Evolutionary conservation across 1,140 invertebrate genomes (phyloP), one percentile per base, ranked within the genome.

Genomic region (Diuraphis noxia): DNA sequence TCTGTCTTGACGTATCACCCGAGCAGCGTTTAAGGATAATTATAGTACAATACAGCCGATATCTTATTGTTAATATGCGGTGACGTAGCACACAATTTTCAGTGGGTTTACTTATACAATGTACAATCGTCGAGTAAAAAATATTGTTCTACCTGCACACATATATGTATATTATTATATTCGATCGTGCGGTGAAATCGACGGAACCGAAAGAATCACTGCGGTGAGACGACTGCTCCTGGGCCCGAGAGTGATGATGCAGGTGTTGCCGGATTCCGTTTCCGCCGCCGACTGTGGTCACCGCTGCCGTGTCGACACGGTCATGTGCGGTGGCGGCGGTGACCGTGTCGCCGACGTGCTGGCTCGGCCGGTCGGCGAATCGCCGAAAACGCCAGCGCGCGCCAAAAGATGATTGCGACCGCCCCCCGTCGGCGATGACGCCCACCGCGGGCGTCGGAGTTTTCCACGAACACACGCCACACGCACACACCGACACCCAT

Each of bases 401-500:
- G 85, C 85, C 43, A 86, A 86, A 86, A 86, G 85, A 86, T 46
- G 85, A 17, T 86, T 86, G 85, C 85, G 85, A 86, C 85, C 85
- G 85, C 85, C 85, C 46, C n/a, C 43, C 34, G 81, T 36, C 19
- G 21, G 34, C 85, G 85, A 86, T n/a, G n/a, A 86, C 85, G 85
- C 85, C 85, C 85, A 86, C 43, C n/a, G 46, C 85, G 85, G 46
- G 85, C 85, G 85, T 86, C 85, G 34, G 85, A 52, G 46, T 52
- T 52, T 52, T 86, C 46, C 85, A 34, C 43, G 43, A 36, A 86
- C 84, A 23, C 84, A 40, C 79, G 30, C 41, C 82, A 25, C 40
- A 25, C 82, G 30, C 38, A 36, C 46, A 43, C 85, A 19, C 41
- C n/a, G 40, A 41, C 41, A 34, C 41, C 7, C 84, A 40, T 21